phyloP scores from a whole-genome alignment of 2,888 invertebrate genomes.

The Tetragonisca angustula region DNA sequence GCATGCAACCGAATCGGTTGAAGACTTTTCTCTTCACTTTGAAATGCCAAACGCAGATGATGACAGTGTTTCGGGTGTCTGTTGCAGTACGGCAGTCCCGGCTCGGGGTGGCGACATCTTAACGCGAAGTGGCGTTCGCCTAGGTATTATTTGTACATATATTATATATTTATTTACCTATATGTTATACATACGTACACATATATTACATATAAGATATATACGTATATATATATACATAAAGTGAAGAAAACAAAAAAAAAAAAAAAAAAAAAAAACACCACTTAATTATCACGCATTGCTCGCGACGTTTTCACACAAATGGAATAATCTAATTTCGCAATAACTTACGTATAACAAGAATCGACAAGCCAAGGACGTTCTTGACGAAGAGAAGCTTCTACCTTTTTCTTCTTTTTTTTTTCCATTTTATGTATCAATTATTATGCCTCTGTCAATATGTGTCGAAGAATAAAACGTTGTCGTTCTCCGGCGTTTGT shows the following conservation, averaged over 20 bases:
- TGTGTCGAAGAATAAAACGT: conserved; percentile 59
- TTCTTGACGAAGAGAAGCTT: conserved; percentile 33
- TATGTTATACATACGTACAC: conserved; percentile 49
- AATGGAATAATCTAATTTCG: conserved; percentile 17
- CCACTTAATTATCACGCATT: conserved; percentile 51
- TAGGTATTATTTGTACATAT: conserved; percentile 80
- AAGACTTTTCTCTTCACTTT: conserved; percentile 41
- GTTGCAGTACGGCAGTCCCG: conserved; percentile 96
- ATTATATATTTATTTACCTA: conserved; percentile 65
- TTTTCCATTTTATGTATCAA: conserved; percentile 59
- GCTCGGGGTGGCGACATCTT: conserved; percentile 93
- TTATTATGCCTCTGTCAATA: conserved; percentile 54
- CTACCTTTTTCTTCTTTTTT: background rate
- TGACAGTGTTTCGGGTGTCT: conserved; percentile 83
- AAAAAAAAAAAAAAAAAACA: conserved; percentile 24
- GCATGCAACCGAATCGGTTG: conserved; percentile 58
- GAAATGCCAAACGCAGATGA: conserved; percentile 72
- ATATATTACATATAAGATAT: conserved; percentile 38
- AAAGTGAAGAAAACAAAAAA: background rate
- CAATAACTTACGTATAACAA: conserved; percentile 35
- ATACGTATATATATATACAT: conserved; percentile 30
- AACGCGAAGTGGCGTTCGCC: conserved; percentile 86
- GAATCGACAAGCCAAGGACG: conserved; percentile 41
- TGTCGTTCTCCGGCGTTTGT: conserved; percentile 53
- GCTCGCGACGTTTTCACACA: conserved; percentile 42